Conservation (phyloP, 1,140 invertebrate genomes). For the Lasaia peninsularis region DNA sequence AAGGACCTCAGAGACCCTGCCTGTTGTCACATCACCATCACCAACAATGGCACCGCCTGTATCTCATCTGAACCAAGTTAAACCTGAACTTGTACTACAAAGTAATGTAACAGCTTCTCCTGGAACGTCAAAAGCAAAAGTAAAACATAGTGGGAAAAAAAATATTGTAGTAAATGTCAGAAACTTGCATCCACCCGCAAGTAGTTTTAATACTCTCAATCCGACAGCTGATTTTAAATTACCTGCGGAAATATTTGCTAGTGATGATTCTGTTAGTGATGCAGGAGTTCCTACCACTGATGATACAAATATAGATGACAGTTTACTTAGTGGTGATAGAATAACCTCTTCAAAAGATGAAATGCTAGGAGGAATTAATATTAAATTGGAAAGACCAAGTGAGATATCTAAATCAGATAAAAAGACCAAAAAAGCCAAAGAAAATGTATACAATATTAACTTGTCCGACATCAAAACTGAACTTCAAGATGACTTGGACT, state of each 20-base stretch:
- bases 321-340: slow-evolving; percentile 32
- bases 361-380: slow-evolving; percentile 66
- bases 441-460: slow-evolving; percentile 43
- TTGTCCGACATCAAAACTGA: slow-evolving; percentile 72
- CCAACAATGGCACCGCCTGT: slow-evolving; percentile 39
- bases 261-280: slow-evolving; percentile 67
- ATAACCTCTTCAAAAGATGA: slow-evolving; percentile 50
- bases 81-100: slow-evolving; percentile 32
- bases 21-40: slow-evolving; percentile 49
- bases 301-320: slow-evolving; percentile 44
- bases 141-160: slow-evolving; percentile 30
- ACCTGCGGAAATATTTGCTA: slow-evolving; percentile 70
- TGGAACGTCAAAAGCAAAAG: slow-evolving; percentile 42
- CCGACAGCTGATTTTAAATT: slow-evolving; percentile 61
- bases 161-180: slow-evolving; percentile 30
- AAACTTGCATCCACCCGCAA: slow-evolving; percentile 33
- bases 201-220: slow-evolving; percentile 52
- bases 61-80: slow-evolving; percentile 38
- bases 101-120: slow-evolving; percentile 37
- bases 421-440: slow-evolving; percentile 55
- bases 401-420: slow-evolving; percentile 34
- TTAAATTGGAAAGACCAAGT: slow-evolving; percentile 54
- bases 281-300: slow-evolving; percentile 42
- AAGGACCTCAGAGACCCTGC: slow-evolving; percentile 34
- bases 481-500: slow-evolving; percentile 67